Evolutionary conservation across 2,797 vertebrate species (phyloP).

Genomic region (Loris lydekkerianus): DNA sequence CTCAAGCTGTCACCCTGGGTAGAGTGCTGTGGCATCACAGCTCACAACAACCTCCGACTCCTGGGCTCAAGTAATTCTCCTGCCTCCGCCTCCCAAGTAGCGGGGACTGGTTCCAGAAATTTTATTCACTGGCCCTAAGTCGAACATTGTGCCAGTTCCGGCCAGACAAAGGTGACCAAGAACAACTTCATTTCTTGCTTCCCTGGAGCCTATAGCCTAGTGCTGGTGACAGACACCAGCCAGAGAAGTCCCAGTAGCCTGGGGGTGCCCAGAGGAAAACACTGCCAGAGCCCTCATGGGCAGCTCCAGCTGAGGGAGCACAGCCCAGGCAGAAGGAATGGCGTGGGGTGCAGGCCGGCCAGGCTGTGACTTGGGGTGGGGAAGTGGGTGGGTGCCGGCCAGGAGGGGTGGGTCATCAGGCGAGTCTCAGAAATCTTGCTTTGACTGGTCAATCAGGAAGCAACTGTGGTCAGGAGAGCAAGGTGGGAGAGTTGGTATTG

Average conservation of each 20-base stretch:
- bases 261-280: neutral
- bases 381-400: neutral
- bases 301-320: neutral
- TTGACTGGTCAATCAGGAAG: too few species aligned
- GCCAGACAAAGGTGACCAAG: neutral
- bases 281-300: too few species aligned
- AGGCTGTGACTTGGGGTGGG: neutral
- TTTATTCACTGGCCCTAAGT: neutral
- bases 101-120: neutral
- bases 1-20: too few species aligned
- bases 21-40: too few species aligned
- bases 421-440: neutral
- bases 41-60: too few species aligned
- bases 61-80: too few species aligned
- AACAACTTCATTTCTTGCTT: neutral
- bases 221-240: neutral
- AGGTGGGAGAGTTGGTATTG: neutral
- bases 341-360: neutral
- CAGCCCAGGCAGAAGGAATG: neutral
- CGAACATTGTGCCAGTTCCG: neutral
- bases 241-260: neutral
- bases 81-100: too few species aligned
- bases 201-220: neutral
- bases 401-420: neutral
- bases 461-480: neutral